Evolutionary conservation across 2,797 vertebrate genomes (phyloP), one percentile per base, ranked within the genome.

Genomic region (Halcyon chelicuti): DNA sequence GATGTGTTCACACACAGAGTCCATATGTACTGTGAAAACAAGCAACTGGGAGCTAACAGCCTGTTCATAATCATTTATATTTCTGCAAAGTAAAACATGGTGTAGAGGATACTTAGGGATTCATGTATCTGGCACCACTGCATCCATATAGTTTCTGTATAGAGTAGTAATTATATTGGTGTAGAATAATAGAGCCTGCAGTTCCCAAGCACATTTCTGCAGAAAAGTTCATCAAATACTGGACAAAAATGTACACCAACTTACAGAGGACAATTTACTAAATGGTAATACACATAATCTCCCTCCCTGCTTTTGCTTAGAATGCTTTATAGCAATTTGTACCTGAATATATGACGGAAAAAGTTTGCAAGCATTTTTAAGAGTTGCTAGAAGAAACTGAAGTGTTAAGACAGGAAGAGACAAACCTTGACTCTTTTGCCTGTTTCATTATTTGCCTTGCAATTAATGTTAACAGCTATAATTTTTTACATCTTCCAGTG

Each of bases 1-100:
- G 90, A 86, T 6, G 1, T 90, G 81, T 92, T 94, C 91, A 14
- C 83, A 86, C 79, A 57, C 90, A 71, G 44, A 49, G 40, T 61
- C 77, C 83, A 71, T 86, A 92, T 86, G 86, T 51, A 73, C 86
- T 73, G 86, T 88, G 92, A 87, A 92, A 95, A 73, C 66, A 88
- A 87, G 47, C 3, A 1, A 62, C 72, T 90, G 88, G 40, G 75
- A 92, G 54, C 58, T 91, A 80, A 72, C 87, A 91, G 87, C 46
- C 79, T 81, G 66, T 75, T 94, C 85, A 54, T 88, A 91, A 94
- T 63, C 0, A 60, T 95, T 90, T 84, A 2, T 73, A 47, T 70
- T 93, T 92, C 90, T 90, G 79, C 82, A 75, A 37, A 72, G 73
- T 88, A 66, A 84, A 92, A 47, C 39, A 23, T 2, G 3, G 40